Evolutionary conservation across 2,888 invertebrate species (phyloP), one percentile per base, ranked within the genome.

Genomic region (Cheilosia vernalis): DNA sequence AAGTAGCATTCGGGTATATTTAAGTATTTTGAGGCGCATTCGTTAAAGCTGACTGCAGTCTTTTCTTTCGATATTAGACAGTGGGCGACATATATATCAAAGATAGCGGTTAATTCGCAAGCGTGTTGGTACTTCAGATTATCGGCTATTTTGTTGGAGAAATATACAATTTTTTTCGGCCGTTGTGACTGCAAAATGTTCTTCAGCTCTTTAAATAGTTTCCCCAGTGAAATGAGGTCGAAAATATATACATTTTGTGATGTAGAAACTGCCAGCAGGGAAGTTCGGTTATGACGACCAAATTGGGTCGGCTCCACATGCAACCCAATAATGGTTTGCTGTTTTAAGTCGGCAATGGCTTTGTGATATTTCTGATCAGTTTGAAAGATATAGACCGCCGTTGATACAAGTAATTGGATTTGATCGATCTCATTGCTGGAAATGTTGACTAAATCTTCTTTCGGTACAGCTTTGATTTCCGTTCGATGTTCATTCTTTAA

Each of bases 81-180:
- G 63, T 90, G 88, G 0, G 89, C 89, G 13, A 89, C 89, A 79
- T 88, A 89, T 4, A 88, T 87, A 81, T 90, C 90, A 72, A 90
- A 90, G 24, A 90, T 64, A 13, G 89, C 88, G 2, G 77, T 72
- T 13, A 90, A 47, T 40, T 88, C 78, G 10, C 89, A 55, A 42
- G 84, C 64, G 10, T 89, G 88, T 4, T 87, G 88, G 84, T 88
- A 87, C 69, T 89, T 88, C 4, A 90, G 83, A 51, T 89, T 89
- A 83, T 90, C 90, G 4, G 87, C 78, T 24, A 88, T 37, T 79
- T 87, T 88, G 33, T 89, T 88, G 21, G 88, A 88, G 58, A 88
- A 88, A 63, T 88, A 89, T 6, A 89, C 66, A 6, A 88, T 88
- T 80, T 90, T 90, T 4, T 87, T 89, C 5, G 88, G 89, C 3